A percentile compares a stretch with the other conserved stretches of the same genome.
Evolutionary conservation across 2,113 vertebrate species (phyloP).

Genomic region (Dicentrarchus labrax): DNA sequence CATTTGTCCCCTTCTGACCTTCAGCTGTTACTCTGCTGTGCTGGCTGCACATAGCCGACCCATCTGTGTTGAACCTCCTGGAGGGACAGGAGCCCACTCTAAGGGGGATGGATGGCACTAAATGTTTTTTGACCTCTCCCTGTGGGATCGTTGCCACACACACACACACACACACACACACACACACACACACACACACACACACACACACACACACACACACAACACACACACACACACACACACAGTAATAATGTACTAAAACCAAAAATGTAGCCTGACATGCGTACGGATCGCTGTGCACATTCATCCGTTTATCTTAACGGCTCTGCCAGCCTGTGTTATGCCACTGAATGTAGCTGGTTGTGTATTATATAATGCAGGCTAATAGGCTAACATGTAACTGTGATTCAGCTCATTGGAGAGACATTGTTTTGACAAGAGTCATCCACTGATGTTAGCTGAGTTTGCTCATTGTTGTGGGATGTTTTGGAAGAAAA

Average conservation of each 20-base stretch:
- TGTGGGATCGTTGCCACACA: constrained; percentile 12
- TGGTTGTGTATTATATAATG: constrained; percentile 58
- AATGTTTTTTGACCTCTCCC: constrained; percentile 52
- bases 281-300: background rate
- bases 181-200: constrained; percentile 2
- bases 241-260: too few species aligned
- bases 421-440: constrained; percentile 46
- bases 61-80: constrained; percentile 49
- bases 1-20: constrained; percentile 35
- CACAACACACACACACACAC: constrained; percentile 7
- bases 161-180: background rate
- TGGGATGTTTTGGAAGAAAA: background rate
- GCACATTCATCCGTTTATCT: constrained; percentile 35
- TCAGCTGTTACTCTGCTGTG: constrained; percentile 38
- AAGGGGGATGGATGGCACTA: constrained; percentile 49
- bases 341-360: constrained; percentile 49
- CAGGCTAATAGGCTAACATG: constrained; percentile 42
- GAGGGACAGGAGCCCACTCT: constrained; percentile 44
- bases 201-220: background rate
- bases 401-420: constrained; percentile 23
- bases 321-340: constrained; percentile 28
- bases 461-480: constrained; percentile 14
- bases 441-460: constrained; percentile 18
- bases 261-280: constrained; percentile 15
- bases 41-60: constrained; percentile 35